Evolutionary conservation across 2,888 invertebrate species (phyloP).

Genomic region (Ophion costatus): DNA sequence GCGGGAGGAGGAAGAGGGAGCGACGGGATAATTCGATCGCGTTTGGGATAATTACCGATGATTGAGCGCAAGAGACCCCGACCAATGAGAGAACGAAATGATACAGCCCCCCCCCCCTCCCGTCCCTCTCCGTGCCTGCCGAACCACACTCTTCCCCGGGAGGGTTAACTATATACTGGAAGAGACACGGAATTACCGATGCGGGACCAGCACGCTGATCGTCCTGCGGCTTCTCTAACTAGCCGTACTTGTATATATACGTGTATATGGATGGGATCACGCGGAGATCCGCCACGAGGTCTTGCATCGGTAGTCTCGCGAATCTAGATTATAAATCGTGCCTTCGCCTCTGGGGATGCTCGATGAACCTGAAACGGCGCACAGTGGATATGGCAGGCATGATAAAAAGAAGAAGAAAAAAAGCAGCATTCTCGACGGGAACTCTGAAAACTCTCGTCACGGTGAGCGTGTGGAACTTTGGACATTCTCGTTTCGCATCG

Average conservation of each 20-base stretch:
- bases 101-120: slow-evolving; percentile 1
- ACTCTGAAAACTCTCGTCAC: background rate
- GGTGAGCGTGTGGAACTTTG: background rate
- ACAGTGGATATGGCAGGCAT: background rate
- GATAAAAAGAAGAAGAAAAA: background rate
- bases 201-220: slow-evolving; percentile 70
- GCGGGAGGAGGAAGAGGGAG: slow-evolving; percentile 50
- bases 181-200: slow-evolving; percentile 73
- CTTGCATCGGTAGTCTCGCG: slow-evolving; percentile 62
- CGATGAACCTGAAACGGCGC: slow-evolving; percentile 61
- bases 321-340: slow-evolving; percentile 65
- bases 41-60: slow-evolving; percentile 64
- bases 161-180: slow-evolving; percentile 22
- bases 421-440: background rate
- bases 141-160: background rate
- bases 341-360: slow-evolving; percentile 51
- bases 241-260: background rate
- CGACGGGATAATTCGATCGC: slow-evolving; percentile 50
- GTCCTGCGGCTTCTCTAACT: slow-evolving; percentile 35
- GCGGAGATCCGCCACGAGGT: slow-evolving; percentile 51
- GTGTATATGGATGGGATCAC: slow-evolving; percentile 8
- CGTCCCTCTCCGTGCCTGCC: background rate
- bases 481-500: too few species aligned
- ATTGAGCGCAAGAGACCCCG: slow-evolving; percentile 38
- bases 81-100: slow-evolving; percentile 35